phyloP scores from a whole-genome alignment of 1,140 invertebrate species.

The Euwallacea similis region DNA sequence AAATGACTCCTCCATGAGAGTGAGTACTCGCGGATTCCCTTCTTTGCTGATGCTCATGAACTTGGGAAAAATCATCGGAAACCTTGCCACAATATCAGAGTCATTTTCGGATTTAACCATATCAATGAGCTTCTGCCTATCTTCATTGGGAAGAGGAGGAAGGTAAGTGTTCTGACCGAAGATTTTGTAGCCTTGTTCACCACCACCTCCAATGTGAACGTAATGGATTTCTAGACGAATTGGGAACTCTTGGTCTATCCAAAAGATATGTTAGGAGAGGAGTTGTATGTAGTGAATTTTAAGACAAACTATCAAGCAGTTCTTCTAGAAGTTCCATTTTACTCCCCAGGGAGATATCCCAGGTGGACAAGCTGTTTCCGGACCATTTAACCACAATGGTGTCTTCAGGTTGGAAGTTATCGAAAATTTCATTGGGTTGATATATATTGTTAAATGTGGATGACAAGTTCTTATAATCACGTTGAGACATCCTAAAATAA shows the following conservation, averaged over 20 bases:
- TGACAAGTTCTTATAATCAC: conserved; percentile 5
- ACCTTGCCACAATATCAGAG: background rate
- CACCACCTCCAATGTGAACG: conserved; percentile 3
- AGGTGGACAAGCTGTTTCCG: background rate
- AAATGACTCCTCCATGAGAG: conserved; percentile 8
- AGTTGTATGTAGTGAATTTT: background rate
- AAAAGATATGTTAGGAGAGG: too few relatives aligned
- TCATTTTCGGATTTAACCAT: conserved; percentile 9
- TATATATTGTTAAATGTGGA: conserved; percentile 7
- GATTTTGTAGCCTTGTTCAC: background rate
- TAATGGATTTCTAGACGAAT: conserved; percentile 10
- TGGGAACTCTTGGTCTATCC: too few relatives aligned
- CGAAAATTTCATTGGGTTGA: background rate
- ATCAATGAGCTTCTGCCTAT: conserved; percentile 5
- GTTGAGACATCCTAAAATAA: conserved; percentile 6
- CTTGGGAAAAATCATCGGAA: conserved; percentile 20
- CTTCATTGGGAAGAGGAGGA: background rate
- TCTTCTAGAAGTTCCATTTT: conserved; percentile 13
- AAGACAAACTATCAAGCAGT: background rate
- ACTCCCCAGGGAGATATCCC: conserved; percentile 9
- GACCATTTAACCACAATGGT: conserved; percentile 2
- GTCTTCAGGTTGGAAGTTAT: background rate
- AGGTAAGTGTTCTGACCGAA: conserved; percentile 9
- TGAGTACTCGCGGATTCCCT: background rate
- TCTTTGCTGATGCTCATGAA: conserved; percentile 13